A percentile compares a stretch with the other conserved stretches of the same genome.
phyloP scores from a whole-genome alignment of 2,888 invertebrate genomes.

The Nemurella pictetii region DNA sequence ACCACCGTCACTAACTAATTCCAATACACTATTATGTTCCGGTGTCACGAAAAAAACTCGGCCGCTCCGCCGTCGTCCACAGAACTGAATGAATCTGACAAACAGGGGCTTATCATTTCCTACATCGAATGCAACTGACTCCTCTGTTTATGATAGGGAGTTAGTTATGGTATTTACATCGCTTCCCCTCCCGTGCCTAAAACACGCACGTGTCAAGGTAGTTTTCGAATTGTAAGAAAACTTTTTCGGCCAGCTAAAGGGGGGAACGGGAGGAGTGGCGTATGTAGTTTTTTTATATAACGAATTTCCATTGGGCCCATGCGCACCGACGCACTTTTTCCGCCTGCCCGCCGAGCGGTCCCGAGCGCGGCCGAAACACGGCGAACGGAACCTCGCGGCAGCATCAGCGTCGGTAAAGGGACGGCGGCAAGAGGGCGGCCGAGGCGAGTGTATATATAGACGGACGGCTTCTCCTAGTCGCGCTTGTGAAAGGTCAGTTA shows the following conservation, averaged over 20 bases:
- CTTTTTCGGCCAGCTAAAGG: neutral
- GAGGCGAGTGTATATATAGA: constrained; percentile 5
- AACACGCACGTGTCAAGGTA: constrained; percentile 40
- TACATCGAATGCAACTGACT: constrained; percentile 3
- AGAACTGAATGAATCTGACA: constrained; percentile 35
- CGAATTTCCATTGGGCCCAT: constrained; percentile 30
- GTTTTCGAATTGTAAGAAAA: constrained; percentile 23
- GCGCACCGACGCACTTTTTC: constrained; percentile 25
- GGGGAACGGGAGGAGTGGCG: constrained; percentile 28
- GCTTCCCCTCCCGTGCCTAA: constrained; percentile 36
- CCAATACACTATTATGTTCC: neutral
- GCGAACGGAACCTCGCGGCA: constrained; percentile 19
- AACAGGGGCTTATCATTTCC: constrained; percentile 15
- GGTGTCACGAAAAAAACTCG: neutral
- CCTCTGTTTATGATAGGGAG: constrained; percentile 9
- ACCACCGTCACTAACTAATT: constrained; percentile 13
- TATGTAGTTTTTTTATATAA: constrained; percentile 4
- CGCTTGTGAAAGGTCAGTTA: constrained; percentile 37
- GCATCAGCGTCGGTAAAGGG: constrained; percentile 12
- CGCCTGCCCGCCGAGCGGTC: neutral
- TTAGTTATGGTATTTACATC: constrained; percentile 39
- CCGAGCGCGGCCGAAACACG: constrained; percentile 22
- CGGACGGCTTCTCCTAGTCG: constrained; percentile 13
- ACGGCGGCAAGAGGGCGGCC: neutral
- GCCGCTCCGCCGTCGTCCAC: neutral